Evolutionary conservation across 2,113 vertebrate genomes (phyloP), one percentile per base, ranked within the genome.

Genomic region (Limnothrissa miodon): DNA sequence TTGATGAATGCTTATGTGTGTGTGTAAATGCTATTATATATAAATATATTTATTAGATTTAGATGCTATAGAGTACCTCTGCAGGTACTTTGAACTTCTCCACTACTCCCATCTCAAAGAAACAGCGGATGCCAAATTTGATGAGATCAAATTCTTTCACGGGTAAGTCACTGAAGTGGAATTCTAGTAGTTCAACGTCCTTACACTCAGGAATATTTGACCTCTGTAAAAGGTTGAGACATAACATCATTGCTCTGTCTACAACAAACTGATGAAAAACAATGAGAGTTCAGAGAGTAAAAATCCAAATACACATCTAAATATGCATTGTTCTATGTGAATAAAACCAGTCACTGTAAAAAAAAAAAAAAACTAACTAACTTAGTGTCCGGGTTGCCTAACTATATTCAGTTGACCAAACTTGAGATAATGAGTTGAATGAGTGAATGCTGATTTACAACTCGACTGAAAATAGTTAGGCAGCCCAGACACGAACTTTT

Each of bases 1-100:
- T 17, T 17, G 29, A 70, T 70, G 56, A 21, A 5, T n/a, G 2
- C 8, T 13, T 29, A 66, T 29, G n/a, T n/a, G n/a, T n/a, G n/a
- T n/a, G n/a, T n/a, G n/a, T n/a, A n/a, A 42, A 42, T 42, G 42
- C 36, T 70, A 3, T 70, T 13, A 70, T 70, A 36, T 74, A n/a
- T 36, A 29, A 66, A 66, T 1, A 66, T 11, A 29, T 29, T 29
- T 25, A 36, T 33, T 10, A 39, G 80, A 59, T n/a, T 36, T 5
- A 39, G 19, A 74, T 74, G 29, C 15, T 1, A 74, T 4, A 74
- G 13, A 29, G 66, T 29, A 98, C 97, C 94, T 98, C 96, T 79
- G 95, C 90, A 0, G 97, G 97, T 59, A 99, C 96, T 95, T 97
- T 98, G 91, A 98, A 99, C 91, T 99, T 99, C 86, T 98, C 96